phyloP scores from a whole-genome alignment of 2,113 vertebrate species.

The Entosphenus tridentatus region DNA sequence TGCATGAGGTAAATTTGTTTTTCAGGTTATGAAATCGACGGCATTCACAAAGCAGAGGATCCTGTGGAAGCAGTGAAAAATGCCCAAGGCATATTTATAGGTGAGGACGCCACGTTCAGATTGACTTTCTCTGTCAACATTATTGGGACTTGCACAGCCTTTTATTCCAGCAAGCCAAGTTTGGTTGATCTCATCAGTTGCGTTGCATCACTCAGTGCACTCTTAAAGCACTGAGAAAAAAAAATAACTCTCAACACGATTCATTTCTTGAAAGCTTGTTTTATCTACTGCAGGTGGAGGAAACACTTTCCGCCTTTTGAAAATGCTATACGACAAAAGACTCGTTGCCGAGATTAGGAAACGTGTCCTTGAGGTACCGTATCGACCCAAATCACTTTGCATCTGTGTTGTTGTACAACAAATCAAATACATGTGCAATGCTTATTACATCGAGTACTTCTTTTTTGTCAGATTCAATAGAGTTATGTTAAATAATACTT shows the following conservation, averaged over 20 bases:
- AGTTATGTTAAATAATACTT: no score
- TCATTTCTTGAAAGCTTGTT: not conserved
- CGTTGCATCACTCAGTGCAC: no score
- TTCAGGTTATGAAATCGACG: slow-evolving; percentile 43
- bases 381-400: not conserved
- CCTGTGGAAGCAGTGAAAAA: slow-evolving; percentile 35
- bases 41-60: slow-evolving; percentile 43
- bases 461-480: not conserved
- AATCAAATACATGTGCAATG: no score
- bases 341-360: slow-evolving; percentile 40
- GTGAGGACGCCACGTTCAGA: slow-evolving; percentile 17
- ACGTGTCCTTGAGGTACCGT: slow-evolving; percentile 39
- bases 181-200: no score
- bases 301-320: slow-evolving; percentile 60
- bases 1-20: not conserved
- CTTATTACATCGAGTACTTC: no score
- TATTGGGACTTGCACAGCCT: no score
- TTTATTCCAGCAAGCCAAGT: no score
- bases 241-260: no score
- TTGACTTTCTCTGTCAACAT: no score
- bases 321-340: slow-evolving; percentile 43
- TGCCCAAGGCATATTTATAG: slow-evolving; percentile 49
- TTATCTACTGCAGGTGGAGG: slow-evolving; percentile 35
- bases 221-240: no score
- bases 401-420: not conserved